phyloP scores from a whole-genome alignment of 2,113 vertebrate genomes.

The human region DNA sequence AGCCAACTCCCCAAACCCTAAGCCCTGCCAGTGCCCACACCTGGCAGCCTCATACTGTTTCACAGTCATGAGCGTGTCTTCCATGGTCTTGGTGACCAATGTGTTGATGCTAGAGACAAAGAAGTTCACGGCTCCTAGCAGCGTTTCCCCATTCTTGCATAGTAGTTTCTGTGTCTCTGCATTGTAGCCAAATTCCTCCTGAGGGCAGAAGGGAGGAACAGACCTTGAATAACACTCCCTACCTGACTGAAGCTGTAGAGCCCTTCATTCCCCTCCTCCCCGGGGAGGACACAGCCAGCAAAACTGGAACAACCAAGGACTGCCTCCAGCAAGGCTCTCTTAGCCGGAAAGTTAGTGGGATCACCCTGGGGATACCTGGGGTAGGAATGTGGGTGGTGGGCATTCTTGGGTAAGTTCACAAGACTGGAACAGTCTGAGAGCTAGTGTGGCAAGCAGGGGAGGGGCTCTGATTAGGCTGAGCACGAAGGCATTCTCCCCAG shows the following conservation, averaged over 20 bases:
- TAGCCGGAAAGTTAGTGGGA: constrained; percentile 46
- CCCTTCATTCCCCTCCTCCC: constrained; percentile 33
- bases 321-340: constrained; percentile 54
- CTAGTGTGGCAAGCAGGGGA: constrained; percentile 59
- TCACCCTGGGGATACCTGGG: constrained; percentile 25
- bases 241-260: not conserved
- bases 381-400: not conserved
- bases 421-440: constrained; percentile 41
- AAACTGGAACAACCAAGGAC: not conserved
- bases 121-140: constrained; percentile 97
- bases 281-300: constrained; percentile 41
- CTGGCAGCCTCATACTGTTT: constrained; percentile 97
- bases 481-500: constrained; percentile 38
- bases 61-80: constrained; percentile 96
- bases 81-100: constrained; percentile 98
- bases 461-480: constrained; percentile 59
- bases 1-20: constrained; percentile 46
- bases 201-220: constrained; percentile 34
- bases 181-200: constrained; percentile 99
- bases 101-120: constrained; percentile 99
- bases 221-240: constrained; percentile 30
- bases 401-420: constrained; percentile 45
- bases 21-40: constrained; percentile 79
- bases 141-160: constrained; percentile 97
- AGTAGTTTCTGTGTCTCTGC: constrained; percentile 97